These are phyloP conservation scores for Rhorus exstirpatorius DNA, from an alignment of 2,888 invertebrate genomes.

Conservation along the genomic window DNA sequence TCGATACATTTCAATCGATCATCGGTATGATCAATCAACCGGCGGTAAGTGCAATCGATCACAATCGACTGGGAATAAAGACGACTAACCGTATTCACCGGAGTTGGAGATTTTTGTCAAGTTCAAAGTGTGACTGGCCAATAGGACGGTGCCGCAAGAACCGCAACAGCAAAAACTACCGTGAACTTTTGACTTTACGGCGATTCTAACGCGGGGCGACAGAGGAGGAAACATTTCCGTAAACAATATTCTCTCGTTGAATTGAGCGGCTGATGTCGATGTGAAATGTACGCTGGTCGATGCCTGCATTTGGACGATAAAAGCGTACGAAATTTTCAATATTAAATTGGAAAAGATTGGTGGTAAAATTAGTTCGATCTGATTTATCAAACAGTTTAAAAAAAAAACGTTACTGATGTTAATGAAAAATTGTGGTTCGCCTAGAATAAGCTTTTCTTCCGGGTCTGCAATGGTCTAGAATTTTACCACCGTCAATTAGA, in stretches of 20 bases:
- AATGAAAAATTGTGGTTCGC: too few relatives aligned
- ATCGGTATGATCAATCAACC: too few relatives aligned
- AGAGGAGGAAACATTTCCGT: conserved; percentile 94
- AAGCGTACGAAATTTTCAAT: not conserved
- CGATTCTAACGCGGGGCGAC: conserved; percentile 91
- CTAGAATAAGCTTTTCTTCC: too few relatives aligned
- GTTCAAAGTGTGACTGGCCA: conserved; percentile 88
- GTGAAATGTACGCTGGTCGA: conserved; percentile 80
- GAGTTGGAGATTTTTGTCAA: conserved; percentile 88
- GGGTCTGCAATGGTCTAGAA: too few relatives aligned
- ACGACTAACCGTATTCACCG: conserved; percentile 87
- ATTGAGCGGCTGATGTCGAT: conserved; percentile 89
- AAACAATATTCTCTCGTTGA: conserved; percentile 93
- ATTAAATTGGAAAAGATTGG: too few relatives aligned
- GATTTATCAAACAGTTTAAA: too few relatives aligned
- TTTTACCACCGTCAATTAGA: too few relatives aligned
- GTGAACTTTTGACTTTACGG: conserved; percentile 85
- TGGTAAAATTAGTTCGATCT: too few relatives aligned
- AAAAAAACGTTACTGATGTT: too few relatives aligned
- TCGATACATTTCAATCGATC: not conserved
- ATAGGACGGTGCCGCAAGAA: conserved; percentile 86
- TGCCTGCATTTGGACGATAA: conserved; percentile 59
- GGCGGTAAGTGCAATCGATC: not conserved
- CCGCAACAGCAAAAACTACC: conserved; percentile 83
- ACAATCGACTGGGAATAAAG: not conserved